These are phyloP conservation scores for Hippolais icterina DNA, from an alignment of 2,113 vertebrate genomes.

Conservation along the genomic window DNA sequence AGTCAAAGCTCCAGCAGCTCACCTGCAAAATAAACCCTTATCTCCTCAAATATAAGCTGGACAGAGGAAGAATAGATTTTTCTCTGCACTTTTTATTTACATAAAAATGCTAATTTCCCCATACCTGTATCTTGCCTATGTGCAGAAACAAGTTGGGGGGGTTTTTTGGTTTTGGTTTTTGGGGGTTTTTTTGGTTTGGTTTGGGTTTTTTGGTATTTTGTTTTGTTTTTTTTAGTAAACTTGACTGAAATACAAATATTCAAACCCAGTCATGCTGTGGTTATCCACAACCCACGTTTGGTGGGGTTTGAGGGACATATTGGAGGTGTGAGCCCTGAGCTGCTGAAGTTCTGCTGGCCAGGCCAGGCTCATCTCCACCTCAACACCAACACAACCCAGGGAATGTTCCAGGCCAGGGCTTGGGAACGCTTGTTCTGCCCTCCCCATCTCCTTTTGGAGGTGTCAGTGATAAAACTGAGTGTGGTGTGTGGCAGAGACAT, in stretches of 20 bases:
- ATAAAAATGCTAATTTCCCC: background rate
- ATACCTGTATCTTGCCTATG: background rate
- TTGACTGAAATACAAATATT: background rate
- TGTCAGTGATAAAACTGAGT: background rate
- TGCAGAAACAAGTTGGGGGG: background rate
- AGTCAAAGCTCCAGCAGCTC: background rate
- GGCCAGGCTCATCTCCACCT: background rate
- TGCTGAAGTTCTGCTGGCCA: background rate
- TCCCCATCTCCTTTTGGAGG: background rate
- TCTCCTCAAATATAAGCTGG: background rate
- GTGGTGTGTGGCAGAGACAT: background rate
- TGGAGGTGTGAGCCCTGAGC: background rate
- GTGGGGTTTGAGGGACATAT: background rate
- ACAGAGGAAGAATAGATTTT: background rate
- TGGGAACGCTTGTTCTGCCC: background rate
- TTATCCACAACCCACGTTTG: fast-evolving
- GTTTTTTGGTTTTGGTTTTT: too few relatives aligned
- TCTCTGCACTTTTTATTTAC: background rate
- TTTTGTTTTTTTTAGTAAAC: background rate
- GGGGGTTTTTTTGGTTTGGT: background rate
- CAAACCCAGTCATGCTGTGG: background rate
- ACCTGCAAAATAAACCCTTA: constrained; percentile 13
- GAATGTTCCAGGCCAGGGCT: background rate
- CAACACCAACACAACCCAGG: fast-evolving
- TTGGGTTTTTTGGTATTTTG: background rate